Evolutionary conservation across 2,797 vertebrate genomes (phyloP), one percentile per base, ranked within the genome.

Genomic region (Phoeniculus purpureus): DNA sequence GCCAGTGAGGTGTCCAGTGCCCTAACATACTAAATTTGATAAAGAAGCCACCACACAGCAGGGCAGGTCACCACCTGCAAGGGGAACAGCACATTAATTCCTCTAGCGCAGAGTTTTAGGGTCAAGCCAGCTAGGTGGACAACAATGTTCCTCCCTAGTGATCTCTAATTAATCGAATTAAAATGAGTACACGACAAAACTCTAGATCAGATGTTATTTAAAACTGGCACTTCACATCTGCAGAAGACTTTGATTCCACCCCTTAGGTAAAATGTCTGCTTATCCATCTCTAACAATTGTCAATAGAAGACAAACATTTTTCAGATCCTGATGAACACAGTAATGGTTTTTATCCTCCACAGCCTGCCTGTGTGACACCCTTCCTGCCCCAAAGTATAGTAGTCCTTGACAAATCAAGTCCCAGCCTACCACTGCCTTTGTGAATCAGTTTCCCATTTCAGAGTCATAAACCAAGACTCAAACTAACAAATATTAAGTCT

Each of bases 111-210:
- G 66, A 4, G 3, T 10, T 80, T 82, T 29, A 14, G 20, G 34
- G 20, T 45, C 77, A 85, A 58, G 25, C 43, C 74, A 34, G 50
- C 48, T 58, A 58, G 3, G 32, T 48, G 55, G 48, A 85, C 58
- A 92, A 64, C 58, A 70, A 17, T 40, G 37, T 6, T 1, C 2
- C 55, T 92, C 31, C 59, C 37, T 85, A 90, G 87, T 76, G 62
- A 89, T 59, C 25, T 58, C 51, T 40, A 75, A 82, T 92, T 94
- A 90, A 93, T 62, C 66, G 85, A 66, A 89, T 91, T 54, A 70
- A 55, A 92, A 92, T 27, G 40, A 82, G 59, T 22, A 80, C 5
- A 32, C 75, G 70, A 85, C 59, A 71, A 37, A 75, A 83, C 79
- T 83, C 34, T 73, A 67, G 54, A 74, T 51, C 43, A 73, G 15